These are phyloP conservation scores for Miichthys miiuy DNA, from an alignment of 2,797 vertebrate genomes.

Conservation along the genomic window DNA sequence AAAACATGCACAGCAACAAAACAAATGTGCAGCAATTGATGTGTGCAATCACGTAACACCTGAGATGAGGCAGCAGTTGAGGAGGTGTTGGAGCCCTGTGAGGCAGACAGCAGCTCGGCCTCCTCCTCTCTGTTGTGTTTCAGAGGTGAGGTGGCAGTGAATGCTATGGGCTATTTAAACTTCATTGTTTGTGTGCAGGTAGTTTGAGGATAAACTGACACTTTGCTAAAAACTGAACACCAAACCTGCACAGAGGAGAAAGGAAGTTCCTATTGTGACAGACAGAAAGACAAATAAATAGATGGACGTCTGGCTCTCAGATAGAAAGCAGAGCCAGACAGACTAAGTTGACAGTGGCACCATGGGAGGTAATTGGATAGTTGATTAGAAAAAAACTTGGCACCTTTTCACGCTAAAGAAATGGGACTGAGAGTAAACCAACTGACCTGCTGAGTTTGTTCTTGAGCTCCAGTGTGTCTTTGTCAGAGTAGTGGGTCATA, in stretches of 20 bases:
- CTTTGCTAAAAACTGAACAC: slow-evolving; percentile 94
- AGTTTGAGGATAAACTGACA: slow-evolving; percentile 94
- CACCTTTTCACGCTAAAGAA: not conserved
- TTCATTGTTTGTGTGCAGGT: slow-evolving; percentile 22
- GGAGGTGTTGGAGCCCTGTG: slow-evolving; percentile 87
- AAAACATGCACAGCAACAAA: not conserved
- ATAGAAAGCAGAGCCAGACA: too few relatives aligned
- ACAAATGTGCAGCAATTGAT: not conserved
- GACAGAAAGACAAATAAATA: not conserved
- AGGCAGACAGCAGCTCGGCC: slow-evolving; percentile 74
- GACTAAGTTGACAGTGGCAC: too few relatives aligned
- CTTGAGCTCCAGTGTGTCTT: slow-evolving; percentile 96
- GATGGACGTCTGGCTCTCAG: too few relatives aligned
- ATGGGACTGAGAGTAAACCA: not conserved
- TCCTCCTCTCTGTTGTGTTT: slow-evolving; percentile 48
- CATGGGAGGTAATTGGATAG: not conserved
- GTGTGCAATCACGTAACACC: not conserved
- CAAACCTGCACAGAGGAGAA: slow-evolving; percentile 85
- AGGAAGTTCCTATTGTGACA: not conserved
- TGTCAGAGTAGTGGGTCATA: slow-evolving; percentile 92
- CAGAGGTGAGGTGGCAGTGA: slow-evolving; percentile 50
- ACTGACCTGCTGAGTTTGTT: slow-evolving; percentile 91
- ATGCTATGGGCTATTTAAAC: slow-evolving; percentile 77
- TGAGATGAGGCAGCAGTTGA: slow-evolving; percentile 77
- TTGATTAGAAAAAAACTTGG: slow-evolving; percentile 19